Evolutionary conservation across 2,113 vertebrate genomes (phyloP), one percentile per base, ranked within the genome.

Genomic region (Eublepharis macularius): DNA sequence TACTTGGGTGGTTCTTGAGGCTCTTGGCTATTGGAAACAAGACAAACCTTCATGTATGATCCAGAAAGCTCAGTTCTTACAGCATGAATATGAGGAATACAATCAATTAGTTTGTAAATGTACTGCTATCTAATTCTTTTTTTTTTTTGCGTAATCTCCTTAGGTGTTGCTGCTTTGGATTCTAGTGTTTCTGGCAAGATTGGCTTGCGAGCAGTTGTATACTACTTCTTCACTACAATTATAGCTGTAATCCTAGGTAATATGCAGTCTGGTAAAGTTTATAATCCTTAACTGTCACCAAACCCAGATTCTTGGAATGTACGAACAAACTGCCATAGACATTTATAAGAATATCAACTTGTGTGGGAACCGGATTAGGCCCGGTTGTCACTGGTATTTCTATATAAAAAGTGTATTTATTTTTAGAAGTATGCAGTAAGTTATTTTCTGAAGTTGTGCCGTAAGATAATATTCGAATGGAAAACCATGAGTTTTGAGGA

Each of bases 161-260:
- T 93, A 99, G 99, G 99, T 90, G 97, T 99, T 74, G 98, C 99
- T 87, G 97, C 98, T 14, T 95, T 99, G 95, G 99, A 99, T 95
- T 98, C 99, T 4, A 97, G 92, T 1, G 93, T 99, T 34, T 99
- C 99, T 78, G 98, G 98, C 82, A 99, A 97, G 93, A 99, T 99
- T 17, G 99, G 98, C 57, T 96, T 99, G 39, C 96, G 98, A 77
- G 98, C 99, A 12, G 94, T 99, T 0, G 6, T 98, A 1, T 99
- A 99, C 95, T 99, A 99, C 92, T 96, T 99, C 92, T 97, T 96
- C 90, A 99, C 99, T 65, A 99, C 99, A 8, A 83, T 97, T 89
- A 97, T 98, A 65, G 99, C 99, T 32, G 99, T 99, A 39, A 94
- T 99, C 90, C 94, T 99, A 34, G 99, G 99, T 99, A 96, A 96